A percentile compares a stretch with the other conserved stretches of the same genome.
phyloP scores from a whole-genome alignment of 23 tunicate species.

The Phallusia fumigata region DNA sequence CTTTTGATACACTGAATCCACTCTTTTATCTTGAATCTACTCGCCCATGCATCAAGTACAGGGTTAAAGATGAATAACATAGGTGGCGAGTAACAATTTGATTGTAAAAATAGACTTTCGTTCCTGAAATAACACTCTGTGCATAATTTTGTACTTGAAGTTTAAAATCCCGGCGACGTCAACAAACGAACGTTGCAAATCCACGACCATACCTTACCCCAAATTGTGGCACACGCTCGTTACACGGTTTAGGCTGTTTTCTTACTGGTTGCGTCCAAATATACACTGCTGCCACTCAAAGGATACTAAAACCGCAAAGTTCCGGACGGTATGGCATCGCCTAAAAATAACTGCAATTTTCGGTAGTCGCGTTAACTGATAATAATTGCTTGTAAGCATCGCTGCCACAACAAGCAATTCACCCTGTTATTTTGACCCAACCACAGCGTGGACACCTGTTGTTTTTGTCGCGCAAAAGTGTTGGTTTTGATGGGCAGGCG shows the following conservation, averaged over 20 bases:
- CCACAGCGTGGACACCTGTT: background rate
- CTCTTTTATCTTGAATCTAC: too few species aligned
- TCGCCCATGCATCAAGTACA: too few species aligned
- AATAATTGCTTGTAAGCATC: slow-evolving; percentile 4
- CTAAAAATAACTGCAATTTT: background rate
- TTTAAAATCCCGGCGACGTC: background rate
- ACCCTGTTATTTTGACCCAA: background rate
- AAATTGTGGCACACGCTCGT: background rate
- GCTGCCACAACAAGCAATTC: background rate
- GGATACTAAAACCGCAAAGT: background rate
- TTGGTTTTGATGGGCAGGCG: background rate
- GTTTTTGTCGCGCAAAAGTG: background rate
- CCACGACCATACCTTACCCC: background rate
- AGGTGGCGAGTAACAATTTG: too few species aligned
- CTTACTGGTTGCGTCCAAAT: background rate
- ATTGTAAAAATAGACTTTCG: too few species aligned
- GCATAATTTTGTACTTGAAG: too few species aligned
- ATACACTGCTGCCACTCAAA: background rate
- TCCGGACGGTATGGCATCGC: background rate
- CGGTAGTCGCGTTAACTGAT: background rate
- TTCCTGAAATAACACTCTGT: too few species aligned
- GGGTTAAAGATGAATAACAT: too few species aligned
- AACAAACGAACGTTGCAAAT: background rate
- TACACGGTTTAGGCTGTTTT: background rate
- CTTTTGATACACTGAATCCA: too few species aligned